Percentiles rank a stretch among this genome's conserved stretches.
phyloP scores from a whole-genome alignment of 1,140 invertebrate species.

The Oryzaephilus surinamensis region DNA sequence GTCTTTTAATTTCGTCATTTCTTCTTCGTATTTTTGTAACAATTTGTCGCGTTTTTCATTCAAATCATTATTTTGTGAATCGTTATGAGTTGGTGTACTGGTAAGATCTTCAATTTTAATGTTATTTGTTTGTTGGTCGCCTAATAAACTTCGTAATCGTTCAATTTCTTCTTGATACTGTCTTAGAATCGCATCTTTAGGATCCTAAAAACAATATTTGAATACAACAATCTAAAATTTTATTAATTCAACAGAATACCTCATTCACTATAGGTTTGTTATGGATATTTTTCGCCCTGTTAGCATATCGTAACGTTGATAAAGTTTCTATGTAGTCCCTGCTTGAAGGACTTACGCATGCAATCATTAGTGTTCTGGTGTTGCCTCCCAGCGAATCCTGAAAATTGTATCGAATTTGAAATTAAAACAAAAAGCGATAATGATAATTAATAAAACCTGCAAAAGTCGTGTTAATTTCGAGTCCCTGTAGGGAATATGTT shows the following conservation, averaged over 20 bases:
- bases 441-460: constrained; percentile 44
- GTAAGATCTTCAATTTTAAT: constrained; percentile 25
- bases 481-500: constrained; percentile 87
- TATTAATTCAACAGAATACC: too few relatives aligned
- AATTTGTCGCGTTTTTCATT: constrained; percentile 32
- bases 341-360: constrained; percentile 80
- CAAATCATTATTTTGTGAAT: constrained; percentile 18
- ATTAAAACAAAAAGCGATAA: not conserved
- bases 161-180: constrained; percentile 84
- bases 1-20: constrained; percentile 38
- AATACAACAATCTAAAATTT: too few relatives aligned
- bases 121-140: constrained; percentile 29
- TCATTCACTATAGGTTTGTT: constrained; percentile 91
- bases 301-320: constrained; percentile 78
- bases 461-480: constrained; percentile 86
- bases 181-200: constrained; percentile 79
- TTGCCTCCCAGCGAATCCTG: constrained; percentile 89
- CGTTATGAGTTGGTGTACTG: too few relatives aligned
- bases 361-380: constrained; percentile 90
- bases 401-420: too few relatives aligned
- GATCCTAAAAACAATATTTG: too few relatives aligned
- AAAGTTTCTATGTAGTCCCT: constrained; percentile 87
- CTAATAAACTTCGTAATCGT: constrained; percentile 58
- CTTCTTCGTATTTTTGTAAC: constrained; percentile 36
- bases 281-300: constrained; percentile 86